phyloP scores from a whole-genome alignment of 2,113 vertebrate genomes.

The Apeltes quadracus region DNA sequence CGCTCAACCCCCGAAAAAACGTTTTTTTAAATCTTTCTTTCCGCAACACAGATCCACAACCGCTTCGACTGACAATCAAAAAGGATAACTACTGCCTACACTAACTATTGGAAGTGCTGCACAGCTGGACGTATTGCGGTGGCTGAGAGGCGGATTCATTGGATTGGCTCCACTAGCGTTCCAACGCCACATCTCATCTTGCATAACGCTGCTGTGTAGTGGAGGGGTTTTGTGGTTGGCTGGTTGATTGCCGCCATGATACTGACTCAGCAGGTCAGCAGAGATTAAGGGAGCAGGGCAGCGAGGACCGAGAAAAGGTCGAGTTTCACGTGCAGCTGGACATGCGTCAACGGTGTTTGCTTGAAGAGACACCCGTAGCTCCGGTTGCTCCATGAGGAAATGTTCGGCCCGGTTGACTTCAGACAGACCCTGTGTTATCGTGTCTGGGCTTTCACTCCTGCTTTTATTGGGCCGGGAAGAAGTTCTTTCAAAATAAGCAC shows the following conservation, averaged over 20 bases:
- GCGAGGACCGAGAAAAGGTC: constrained; percentile 46
- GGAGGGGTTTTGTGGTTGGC: constrained; percentile 41
- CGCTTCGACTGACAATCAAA: neutral
- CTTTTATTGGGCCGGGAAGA: constrained; percentile 35
- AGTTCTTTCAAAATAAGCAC: constrained; percentile 12
- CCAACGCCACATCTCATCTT: neutral
- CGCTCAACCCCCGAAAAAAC: neutral
- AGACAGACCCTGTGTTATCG: constrained; percentile 49
- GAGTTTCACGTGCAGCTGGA: constrained; percentile 74
- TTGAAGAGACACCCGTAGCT: constrained; percentile 53
- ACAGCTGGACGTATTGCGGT: no score
- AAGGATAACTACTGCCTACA: no score
- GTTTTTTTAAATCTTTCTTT: neutral
- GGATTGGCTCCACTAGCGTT: neutral
- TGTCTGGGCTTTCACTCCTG: constrained; percentile 65
- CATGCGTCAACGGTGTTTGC: constrained; percentile 75
- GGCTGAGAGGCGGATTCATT: no score
- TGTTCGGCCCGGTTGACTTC: constrained; percentile 63
- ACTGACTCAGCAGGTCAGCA: constrained; percentile 60
- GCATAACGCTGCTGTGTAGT: neutral
- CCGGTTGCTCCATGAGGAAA: constrained; percentile 54
- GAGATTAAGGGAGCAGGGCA: constrained; percentile 55
- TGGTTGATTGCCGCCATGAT: constrained; percentile 40
- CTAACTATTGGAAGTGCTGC: no score
- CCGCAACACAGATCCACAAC: neutral